phyloP scores from a whole-genome alignment of 2,113 vertebrate genomes.

The Sus scrofa region DNA sequence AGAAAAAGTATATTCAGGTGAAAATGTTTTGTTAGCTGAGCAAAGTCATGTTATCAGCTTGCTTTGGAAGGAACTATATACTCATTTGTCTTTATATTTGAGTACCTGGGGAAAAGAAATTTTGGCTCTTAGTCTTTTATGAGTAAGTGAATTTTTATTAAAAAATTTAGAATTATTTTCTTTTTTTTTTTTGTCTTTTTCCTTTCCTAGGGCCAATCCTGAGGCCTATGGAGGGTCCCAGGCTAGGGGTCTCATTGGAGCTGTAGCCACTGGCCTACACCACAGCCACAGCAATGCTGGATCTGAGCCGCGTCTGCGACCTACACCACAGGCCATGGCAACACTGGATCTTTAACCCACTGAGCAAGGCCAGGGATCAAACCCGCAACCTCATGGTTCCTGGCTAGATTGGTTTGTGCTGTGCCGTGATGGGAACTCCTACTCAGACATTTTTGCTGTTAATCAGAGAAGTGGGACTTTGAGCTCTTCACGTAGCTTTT shows the following conservation, averaged over 20 bases:
- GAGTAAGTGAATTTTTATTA: neutral
- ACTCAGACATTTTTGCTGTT: conserved; percentile 4
- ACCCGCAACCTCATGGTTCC: too few species aligned
- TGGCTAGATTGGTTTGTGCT: too few species aligned
- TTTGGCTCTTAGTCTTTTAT: neutral
- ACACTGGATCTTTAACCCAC: too few species aligned
- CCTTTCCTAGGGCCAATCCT: too few species aligned
- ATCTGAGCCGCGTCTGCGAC: too few species aligned
- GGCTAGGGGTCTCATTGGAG: too few species aligned
- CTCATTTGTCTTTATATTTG: neutral
- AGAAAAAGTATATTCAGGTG: neutral
- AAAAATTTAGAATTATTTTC: conserved; percentile 10
- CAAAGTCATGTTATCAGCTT: neutral
- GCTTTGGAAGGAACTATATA: neutral
- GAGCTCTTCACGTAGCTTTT: neutral
- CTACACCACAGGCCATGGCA: too few species aligned
- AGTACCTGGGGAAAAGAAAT: neutral
- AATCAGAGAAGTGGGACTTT: neutral
- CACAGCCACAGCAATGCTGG: too few species aligned
- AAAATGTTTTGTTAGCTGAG: neutral
- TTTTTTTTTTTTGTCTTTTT: too few species aligned
- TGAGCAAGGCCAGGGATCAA: too few species aligned
- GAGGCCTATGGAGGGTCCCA: too few species aligned
- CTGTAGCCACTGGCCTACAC: too few species aligned
- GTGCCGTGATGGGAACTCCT: neutral